These are phyloP conservation scores for Melolontha melolontha DNA, from an alignment of 2,888 invertebrate species.

Conservation along the genomic window DNA sequence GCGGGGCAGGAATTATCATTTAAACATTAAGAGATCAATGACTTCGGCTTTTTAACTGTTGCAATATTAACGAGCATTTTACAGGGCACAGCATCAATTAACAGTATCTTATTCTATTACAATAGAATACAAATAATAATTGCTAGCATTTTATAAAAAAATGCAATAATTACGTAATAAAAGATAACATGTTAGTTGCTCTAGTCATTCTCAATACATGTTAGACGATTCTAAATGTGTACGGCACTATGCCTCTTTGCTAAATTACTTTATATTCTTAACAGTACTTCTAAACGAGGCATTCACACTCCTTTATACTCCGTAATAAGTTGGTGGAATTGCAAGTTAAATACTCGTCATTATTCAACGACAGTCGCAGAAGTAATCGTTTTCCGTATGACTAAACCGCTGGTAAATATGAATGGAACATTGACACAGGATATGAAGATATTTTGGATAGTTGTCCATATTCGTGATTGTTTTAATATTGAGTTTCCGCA, in stretches of 20 bases:
- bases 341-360: constrained; percentile 16
- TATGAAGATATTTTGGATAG: constrained; percentile 18
- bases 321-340: constrained; percentile 1
- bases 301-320: constrained; percentile 1
- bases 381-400: constrained; percentile 11
- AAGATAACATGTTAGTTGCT: background rate
- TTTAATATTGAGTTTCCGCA: constrained; percentile 11
- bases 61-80: no score
- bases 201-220: background rate
- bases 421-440: constrained; percentile 32
- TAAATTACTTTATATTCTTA: constrained; percentile 26
- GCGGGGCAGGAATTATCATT: constrained; percentile 11
- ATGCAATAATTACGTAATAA: no score
- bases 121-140: no score
- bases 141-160: no score
- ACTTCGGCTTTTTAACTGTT: background rate
- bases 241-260: background rate
- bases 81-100: no score
- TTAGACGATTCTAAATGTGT: background rate
- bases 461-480: constrained; percentile 9
- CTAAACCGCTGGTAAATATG: background rate
- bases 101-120: no score
- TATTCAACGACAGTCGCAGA: constrained; percentile 19
- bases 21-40: constrained; percentile 33
- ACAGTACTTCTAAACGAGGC: background rate